These are phyloP conservation scores for Drosophila eohydei DNA, from an alignment of 2,888 invertebrate genomes.

Conservation along the genomic window DNA sequence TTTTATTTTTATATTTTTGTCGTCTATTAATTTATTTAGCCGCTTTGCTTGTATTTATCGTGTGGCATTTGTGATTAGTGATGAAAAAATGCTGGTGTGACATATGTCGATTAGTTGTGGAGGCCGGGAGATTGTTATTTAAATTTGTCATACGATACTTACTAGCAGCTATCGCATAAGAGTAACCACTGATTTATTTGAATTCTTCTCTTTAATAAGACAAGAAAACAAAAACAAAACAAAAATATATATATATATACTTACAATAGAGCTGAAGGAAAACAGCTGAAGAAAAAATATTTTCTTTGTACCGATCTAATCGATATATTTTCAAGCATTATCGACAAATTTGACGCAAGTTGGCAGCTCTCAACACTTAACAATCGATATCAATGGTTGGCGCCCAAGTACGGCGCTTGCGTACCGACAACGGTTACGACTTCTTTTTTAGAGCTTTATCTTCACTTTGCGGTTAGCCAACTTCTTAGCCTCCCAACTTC, in stretches of 20 bases:
- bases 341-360: not conserved
- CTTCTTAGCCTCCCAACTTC: constrained; percentile 50
- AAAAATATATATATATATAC: too few species aligned
- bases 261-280: too few species aligned
- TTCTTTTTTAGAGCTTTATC: constrained; percentile 25
- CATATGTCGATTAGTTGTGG: constrained; percentile 33
- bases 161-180: not conserved
- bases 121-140: constrained; percentile 9
- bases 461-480: constrained; percentile 56
- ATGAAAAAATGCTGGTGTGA: constrained; percentile 36
- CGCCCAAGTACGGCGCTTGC: constrained; percentile 39
- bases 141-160: not conserved
- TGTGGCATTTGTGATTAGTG: constrained; percentile 53
- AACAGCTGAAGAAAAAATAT: not conserved
- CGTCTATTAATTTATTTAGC: constrained; percentile 14
- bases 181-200: not conserved
- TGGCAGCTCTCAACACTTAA: constrained; percentile 27
- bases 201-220: not conserved
- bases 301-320: not conserved
- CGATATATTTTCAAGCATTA: not conserved
- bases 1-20: constrained; percentile 1
- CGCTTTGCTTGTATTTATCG: constrained; percentile 53
- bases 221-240: not conserved
- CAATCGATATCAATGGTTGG: constrained; percentile 6
- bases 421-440: constrained; percentile 23